These are phyloP conservation scores for Sylvia borin DNA, from an alignment of 2,797 vertebrate genomes.

Conservation along the genomic window DNA sequence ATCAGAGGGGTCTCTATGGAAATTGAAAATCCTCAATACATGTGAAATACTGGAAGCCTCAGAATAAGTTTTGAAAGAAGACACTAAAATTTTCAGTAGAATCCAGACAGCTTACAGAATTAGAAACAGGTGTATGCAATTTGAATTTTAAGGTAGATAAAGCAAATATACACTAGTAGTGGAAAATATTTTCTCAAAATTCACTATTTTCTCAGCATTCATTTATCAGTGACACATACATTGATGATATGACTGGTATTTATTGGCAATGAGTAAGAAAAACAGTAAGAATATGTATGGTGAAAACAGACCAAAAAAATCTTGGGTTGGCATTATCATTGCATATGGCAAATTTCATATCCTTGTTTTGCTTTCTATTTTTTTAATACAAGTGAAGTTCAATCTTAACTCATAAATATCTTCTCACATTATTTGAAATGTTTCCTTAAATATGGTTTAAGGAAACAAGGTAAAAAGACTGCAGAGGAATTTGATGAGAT, in stretches of 20 bases:
- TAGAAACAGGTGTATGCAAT: constrained; percentile 4
- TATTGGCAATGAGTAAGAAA: background rate
- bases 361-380: background rate
- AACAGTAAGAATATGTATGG: background rate
- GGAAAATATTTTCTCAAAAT: constrained; percentile 7
- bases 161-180: background rate
- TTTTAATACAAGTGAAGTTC: background rate
- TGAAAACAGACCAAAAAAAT: background rate
- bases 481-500: background rate
- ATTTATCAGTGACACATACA: background rate
- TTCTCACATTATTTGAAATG: background rate
- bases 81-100: background rate
- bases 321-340: background rate
- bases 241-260: background rate
- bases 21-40: background rate
- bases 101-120: background rate
- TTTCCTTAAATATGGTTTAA: constrained; percentile 4
- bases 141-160: constrained; percentile 36
- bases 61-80: background rate
- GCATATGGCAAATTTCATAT: background rate
- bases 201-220: constrained; percentile 13
- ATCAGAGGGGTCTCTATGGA: background rate
- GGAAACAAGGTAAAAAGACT: background rate
- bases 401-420: background rate
- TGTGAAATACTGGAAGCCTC: background rate